Percentiles rank a stretch among this genome's conserved stretches.
Evolutionary conservation across 2,888 invertebrate genomes (phyloP).

Genomic region (Lepidonotus clava): DNA sequence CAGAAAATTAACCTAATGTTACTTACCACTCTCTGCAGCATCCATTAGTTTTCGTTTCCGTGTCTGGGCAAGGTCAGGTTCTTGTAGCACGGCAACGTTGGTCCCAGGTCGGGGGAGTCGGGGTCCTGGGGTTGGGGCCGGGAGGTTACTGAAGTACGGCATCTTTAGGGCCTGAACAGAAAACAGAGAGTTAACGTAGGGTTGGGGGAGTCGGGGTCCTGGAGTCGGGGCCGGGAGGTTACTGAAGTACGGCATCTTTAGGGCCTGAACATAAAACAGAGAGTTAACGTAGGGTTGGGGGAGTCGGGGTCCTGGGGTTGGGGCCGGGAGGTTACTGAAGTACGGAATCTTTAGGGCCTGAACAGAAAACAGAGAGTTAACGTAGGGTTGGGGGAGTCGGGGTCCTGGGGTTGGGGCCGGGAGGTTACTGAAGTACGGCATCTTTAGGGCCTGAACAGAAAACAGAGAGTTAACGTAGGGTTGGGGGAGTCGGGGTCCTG

Average conservation of each 20-base stretch:
- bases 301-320: background rate
- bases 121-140: conserved; percentile 91
- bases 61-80: conserved; percentile 85
- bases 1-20: too few species aligned
- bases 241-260: background rate
- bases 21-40: conserved; percentile 58
- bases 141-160: conserved; percentile 95
- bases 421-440: conserved; percentile 94
- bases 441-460: conserved; percentile 85
- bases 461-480: background rate
- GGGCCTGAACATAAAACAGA: background rate
- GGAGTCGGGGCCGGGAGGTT: background rate
- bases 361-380: background rate
- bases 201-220: background rate
- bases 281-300: background rate
- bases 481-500: conserved; percentile 86
- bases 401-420: conserved; percentile 92
- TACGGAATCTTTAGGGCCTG: background rate
- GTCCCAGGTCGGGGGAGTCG: conserved; percentile 88
- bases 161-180: conserved; percentile 87
- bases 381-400: conserved; percentile 83
- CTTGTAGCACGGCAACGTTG: conserved; percentile 65
- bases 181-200: background rate
- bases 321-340: too few species aligned
- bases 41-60: conserved; percentile 87